Base-by-base conservation (phyloP, 2,113 vertebrate species). In the Phaethornis superciliosus region DNA sequence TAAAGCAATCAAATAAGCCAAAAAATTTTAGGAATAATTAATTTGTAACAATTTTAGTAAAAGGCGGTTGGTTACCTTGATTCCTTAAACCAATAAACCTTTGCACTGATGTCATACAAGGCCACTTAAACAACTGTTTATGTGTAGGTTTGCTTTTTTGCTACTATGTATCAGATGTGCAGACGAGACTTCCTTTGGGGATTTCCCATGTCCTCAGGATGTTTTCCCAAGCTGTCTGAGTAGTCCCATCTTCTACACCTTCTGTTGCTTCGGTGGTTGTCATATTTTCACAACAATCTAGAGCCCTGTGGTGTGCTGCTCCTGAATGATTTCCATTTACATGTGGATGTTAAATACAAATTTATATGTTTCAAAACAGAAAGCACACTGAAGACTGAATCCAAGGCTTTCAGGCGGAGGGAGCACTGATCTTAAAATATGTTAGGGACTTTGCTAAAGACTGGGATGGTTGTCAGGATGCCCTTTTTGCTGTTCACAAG, bases 381-480 rank as follows among this genome's bases (percentile, higher is more conserved):
- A 76, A 89, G 65, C 19, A 28, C 33, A 15, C 15, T 62, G 27
- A 72, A 67, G 20, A 64, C 44, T 72, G 51, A 81, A 60, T 80
- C 40, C 52, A 72, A 4, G 0, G 0, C 44, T 88, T 19, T 15
- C 79, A 93, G 70, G 85, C 72, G 63, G 82, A 35, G 82, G 69
- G 49, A 85, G 35, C 46, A 20, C n/a, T 77, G 82, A 92, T 80
- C 82, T 93, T 62, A 65, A 76, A 83, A 72, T 76, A 55, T 82
- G 51, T 72, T 51, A 68, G 79, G 71, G 58, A 54, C 81, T 74
- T 4, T 1, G 33, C 74, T 89, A 59, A 83, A 51, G 90, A 52
- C 44, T 22, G 44, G 12, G 14, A 52, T 60, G 26, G 51, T 62
- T 86, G 13, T 84, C 74, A 76, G 17, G 17, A 68, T 86, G 56